These are phyloP conservation scores for Periophthalmus modestus DNA, from an alignment of 2,113 vertebrate species.

Conservation along the genomic window DNA sequence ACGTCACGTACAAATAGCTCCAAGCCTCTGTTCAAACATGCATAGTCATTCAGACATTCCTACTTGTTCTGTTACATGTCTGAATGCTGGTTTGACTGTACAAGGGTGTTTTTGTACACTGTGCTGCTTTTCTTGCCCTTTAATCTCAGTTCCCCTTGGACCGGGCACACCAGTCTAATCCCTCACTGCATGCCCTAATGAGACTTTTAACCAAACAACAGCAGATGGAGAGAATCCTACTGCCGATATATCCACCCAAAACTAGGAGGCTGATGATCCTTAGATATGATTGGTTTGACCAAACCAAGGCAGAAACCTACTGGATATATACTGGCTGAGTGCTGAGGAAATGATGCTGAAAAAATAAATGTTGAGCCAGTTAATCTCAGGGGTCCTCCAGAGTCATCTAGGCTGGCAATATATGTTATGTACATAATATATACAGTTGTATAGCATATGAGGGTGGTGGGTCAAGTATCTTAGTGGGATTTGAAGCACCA, in stretches of 20 bases:
- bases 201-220: conserved; percentile 51
- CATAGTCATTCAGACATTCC: neutral
- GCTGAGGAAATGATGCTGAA: conserved; percentile 23
- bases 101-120: conserved; percentile 20
- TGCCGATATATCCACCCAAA: conserved; percentile 60
- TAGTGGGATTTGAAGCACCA: neutral
- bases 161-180: conserved; percentile 60
- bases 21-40: neutral
- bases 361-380: conserved; percentile 30
- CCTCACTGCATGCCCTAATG: conserved; percentile 45
- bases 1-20: neutral
- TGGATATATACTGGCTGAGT: conserved; percentile 20
- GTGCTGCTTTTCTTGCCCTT: conserved; percentile 39
- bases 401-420: conserved; percentile 53
- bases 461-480: neutral
- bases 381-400: conserved; percentile 21
- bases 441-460: neutral
- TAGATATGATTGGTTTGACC: conserved; percentile 52
- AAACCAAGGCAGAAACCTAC: conserved; percentile 30
- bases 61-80: neutral
- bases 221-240: conserved; percentile 68
- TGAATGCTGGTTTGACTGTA: neutral
- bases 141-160: conserved; percentile 64
- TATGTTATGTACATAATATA: neutral
- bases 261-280: conserved; percentile 31